Evolutionary conservation across 2,888 invertebrate genomes (phyloP).

Genomic region (Dicyrtoma fusca): DNA sequence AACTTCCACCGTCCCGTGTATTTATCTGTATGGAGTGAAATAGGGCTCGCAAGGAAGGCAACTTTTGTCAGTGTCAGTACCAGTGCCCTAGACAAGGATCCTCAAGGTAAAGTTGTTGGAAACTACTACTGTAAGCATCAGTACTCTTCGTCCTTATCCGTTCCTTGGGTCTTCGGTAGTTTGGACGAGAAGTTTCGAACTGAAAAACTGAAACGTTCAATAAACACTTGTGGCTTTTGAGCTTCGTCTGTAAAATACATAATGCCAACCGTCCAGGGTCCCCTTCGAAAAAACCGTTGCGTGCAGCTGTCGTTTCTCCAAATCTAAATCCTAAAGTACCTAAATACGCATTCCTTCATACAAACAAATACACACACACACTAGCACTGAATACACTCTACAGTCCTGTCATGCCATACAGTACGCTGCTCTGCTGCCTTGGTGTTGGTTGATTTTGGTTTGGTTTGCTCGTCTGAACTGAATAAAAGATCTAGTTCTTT

Average conservation of each 20-base stretch:
- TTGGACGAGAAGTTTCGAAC: background rate
- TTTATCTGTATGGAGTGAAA: background rate
- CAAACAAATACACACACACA: slow-evolving; percentile 1
- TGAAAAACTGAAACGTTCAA: background rate
- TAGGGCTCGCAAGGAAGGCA: too few species aligned
- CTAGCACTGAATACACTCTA: background rate
- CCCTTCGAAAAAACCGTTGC: slow-evolving; percentile 38
- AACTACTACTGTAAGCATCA: background rate
- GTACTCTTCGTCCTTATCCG: too few species aligned
- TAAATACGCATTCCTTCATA: slow-evolving; percentile 17
- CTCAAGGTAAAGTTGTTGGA: background rate
- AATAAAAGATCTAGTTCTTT: slow-evolving; percentile 12
- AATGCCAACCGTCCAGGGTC: slow-evolving; percentile 19
- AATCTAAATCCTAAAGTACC: too few species aligned
- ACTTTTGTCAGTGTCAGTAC: background rate
- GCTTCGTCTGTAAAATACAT: background rate
- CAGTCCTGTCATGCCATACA: background rate
- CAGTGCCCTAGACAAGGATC: background rate
- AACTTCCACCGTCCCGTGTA: background rate
- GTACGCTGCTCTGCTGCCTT: background rate
- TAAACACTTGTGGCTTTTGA: slow-evolving; percentile 36
- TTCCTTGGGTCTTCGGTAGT: too few species aligned
- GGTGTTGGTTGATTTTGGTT: background rate
- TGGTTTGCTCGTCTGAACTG: too few species aligned
- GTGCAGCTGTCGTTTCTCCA: slow-evolving; percentile 40